These are phyloP conservation scores for Loxodonta africana DNA, from an alignment of 2,113 vertebrate species.

Conservation along the genomic window DNA sequence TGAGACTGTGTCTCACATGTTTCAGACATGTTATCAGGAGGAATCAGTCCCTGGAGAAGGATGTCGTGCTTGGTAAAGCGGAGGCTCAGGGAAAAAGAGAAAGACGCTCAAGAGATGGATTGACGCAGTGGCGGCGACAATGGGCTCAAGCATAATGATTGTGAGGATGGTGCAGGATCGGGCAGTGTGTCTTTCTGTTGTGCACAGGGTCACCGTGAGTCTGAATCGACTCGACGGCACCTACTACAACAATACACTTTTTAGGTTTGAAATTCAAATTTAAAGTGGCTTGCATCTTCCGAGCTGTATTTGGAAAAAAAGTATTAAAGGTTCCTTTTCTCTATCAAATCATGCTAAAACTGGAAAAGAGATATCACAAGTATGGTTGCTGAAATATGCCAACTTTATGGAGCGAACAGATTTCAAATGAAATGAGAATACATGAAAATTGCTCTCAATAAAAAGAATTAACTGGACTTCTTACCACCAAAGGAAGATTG, in stretches of 20 bases:
- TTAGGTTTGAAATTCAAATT: background rate
- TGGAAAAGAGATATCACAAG: background rate
- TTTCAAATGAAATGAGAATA: background rate
- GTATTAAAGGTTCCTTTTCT: background rate
- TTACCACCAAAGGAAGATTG: background rate
- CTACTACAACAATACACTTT: background rate
- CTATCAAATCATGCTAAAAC: background rate
- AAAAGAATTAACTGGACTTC: background rate
- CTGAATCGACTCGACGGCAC: too few species aligned
- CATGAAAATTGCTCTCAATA: background rate
- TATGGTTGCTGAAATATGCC: background rate
- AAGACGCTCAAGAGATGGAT: too few species aligned
- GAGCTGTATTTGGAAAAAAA: background rate
- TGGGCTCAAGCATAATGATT: too few species aligned
- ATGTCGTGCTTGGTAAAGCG: too few species aligned
- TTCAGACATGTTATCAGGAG: too few species aligned
- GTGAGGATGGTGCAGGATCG: too few species aligned
- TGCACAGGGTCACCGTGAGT: too few species aligned
- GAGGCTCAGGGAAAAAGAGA: too few species aligned
- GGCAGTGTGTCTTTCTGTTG: too few species aligned
- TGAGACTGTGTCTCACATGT: too few species aligned
- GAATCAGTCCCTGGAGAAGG: too few species aligned
- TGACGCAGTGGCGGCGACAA: too few species aligned
- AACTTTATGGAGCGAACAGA: background rate
- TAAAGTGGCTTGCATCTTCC: background rate